Evolutionary conservation across 2,113 vertebrate genomes (phyloP).

Genomic region (Pholis gunnellus): DNA sequence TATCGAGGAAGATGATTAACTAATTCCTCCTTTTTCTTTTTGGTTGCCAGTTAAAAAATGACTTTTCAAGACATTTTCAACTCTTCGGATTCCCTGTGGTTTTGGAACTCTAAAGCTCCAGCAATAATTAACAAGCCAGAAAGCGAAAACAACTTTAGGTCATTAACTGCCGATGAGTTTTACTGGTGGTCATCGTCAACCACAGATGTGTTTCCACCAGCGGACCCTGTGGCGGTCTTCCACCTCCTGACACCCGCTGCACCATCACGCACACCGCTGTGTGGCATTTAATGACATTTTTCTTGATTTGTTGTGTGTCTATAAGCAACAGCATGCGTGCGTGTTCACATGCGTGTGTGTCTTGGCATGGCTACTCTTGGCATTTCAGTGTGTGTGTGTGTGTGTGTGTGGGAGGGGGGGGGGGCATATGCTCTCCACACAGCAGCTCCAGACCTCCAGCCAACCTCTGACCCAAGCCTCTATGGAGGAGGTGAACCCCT

Average conservation of each 20-base stretch:
- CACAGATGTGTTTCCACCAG: slow-evolving; percentile 29
- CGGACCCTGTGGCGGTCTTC: slow-evolving; percentile 41
- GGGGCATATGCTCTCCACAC: slow-evolving; percentile 36
- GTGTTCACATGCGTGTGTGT: slow-evolving; percentile 35
- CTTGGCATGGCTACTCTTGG: slow-evolving; percentile 17
- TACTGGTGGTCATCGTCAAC: slow-evolving; percentile 25
- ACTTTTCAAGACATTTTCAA: not conserved
- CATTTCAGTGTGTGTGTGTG: slow-evolving; percentile 29
- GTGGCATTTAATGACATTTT: slow-evolving; percentile 86
- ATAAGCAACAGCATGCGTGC: slow-evolving; percentile 56
- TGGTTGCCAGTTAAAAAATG: not conserved
- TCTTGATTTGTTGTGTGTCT: slow-evolving; percentile 63
- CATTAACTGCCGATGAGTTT: slow-evolving; percentile 30
- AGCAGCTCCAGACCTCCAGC: slow-evolving; percentile 67
- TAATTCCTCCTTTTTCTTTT: not conserved
- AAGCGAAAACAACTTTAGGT: not conserved
- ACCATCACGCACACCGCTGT: slow-evolving; percentile 78
- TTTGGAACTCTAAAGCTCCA: not conserved
- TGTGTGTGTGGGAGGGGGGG: slow-evolving; percentile 42
- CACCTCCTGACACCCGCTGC: slow-evolving; percentile 68
- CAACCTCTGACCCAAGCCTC: slow-evolving; percentile 69
- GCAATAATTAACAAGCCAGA: not conserved
- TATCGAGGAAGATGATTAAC: not conserved
- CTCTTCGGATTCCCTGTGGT: not conserved
- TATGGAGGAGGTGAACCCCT: slow-evolving; percentile 58